Conservation (phyloP, 2,113 vertebrate genomes). For the Leuciscus idus region DNA sequence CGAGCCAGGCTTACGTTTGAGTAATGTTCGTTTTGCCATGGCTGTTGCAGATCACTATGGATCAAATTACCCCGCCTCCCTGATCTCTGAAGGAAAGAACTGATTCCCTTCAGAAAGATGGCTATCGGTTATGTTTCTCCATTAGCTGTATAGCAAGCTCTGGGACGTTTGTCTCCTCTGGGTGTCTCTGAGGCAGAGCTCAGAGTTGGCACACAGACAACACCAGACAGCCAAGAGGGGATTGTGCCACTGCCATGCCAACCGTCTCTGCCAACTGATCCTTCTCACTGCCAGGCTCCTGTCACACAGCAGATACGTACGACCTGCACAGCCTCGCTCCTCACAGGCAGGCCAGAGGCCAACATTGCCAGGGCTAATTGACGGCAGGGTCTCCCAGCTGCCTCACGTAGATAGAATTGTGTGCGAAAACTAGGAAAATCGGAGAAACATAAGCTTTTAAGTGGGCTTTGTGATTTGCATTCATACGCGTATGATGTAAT, state of each 20-base stretch:
- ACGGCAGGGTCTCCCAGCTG: constrained; percentile 50
- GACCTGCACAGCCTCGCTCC: constrained; percentile 42
- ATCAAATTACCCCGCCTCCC: constrained; percentile 3
- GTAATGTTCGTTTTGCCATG: background rate
- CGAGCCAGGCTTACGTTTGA: background rate
- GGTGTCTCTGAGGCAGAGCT: background rate
- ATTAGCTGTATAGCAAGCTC: constrained; percentile 34
- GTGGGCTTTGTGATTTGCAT: constrained; percentile 21
- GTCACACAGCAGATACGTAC: constrained; percentile 58
- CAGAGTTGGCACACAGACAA: constrained; percentile 47
- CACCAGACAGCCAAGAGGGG: constrained; percentile 36
- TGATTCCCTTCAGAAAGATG: constrained; percentile 33
- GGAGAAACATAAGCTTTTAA: constrained; percentile 25
- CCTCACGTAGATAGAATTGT: constrained; percentile 48
- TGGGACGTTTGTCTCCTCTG: constrained; percentile 8
- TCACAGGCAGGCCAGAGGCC: constrained; percentile 13
- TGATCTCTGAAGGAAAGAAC: constrained; percentile 10
- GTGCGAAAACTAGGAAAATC: constrained; percentile 43
- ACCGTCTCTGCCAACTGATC: constrained; percentile 47
- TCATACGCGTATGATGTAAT: background rate
- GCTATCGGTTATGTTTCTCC: constrained; percentile 19
- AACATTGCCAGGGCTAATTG: constrained; percentile 49
- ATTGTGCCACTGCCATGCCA: constrained; percentile 44
- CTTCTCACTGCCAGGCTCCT: constrained; percentile 55
- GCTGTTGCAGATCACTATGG: background rate